phyloP scores from a whole-genome alignment of 2,113 vertebrate genomes.

The Mugil cephalus region DNA sequence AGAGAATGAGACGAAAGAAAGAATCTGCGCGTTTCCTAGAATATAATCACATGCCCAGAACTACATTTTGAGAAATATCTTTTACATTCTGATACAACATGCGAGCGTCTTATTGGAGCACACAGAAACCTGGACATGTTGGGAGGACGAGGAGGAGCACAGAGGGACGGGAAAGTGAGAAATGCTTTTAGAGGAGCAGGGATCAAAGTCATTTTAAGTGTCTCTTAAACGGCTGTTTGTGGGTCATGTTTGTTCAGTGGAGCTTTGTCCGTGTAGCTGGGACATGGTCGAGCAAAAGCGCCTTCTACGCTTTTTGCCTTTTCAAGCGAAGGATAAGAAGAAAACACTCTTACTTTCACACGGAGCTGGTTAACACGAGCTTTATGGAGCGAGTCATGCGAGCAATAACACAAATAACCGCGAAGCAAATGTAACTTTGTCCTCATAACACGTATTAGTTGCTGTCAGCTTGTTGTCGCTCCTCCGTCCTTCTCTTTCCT shows the following conservation, averaged over 20 bases:
- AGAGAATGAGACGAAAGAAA: too few relatives aligned
- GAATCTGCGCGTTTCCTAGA: too few relatives aligned
- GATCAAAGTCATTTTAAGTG: background rate
- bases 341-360: too few relatives aligned
- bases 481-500: background rate
- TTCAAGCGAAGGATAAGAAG: constrained; percentile 14
- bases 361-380: background rate
- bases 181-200: too few relatives aligned
- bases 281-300: background rate
- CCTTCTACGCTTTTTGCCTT: background rate
- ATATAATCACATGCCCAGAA: too few relatives aligned
- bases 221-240: background rate
- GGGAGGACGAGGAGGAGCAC: background rate
- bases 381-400: constrained; percentile 5
- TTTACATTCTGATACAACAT: too few relatives aligned
- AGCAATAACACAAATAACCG: background rate
- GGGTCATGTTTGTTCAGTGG: constrained; percentile 2
- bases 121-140: too few relatives aligned
- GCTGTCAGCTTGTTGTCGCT: constrained; percentile 23
- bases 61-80: too few relatives aligned
- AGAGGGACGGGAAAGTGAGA: background rate
- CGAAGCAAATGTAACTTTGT: constrained; percentile 5
- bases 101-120: too few relatives aligned
- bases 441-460: background rate
- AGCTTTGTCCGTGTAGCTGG: constrained; percentile 5